Conservation (phyloP, 1,140 invertebrate species). For the Potamilus streckersoni region DNA sequence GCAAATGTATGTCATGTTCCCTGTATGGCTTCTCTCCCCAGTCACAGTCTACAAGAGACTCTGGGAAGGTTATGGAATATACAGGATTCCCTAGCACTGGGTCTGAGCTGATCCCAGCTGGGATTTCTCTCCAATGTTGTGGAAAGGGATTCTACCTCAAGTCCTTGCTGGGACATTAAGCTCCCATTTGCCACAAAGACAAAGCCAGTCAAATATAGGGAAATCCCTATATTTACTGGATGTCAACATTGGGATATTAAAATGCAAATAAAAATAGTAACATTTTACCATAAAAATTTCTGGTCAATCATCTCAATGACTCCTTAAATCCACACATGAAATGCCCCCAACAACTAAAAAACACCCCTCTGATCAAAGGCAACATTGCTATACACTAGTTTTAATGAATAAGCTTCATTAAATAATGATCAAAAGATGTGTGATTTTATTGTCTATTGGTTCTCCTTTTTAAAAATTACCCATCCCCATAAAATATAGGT, state of each 20-base stretch:
- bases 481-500: too few relatives aligned
- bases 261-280: too few relatives aligned
- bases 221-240: conserved; percentile 7
- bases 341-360: too few relatives aligned
- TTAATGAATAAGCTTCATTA: too few relatives aligned
- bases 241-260: conserved; percentile 20
- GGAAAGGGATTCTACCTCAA: conserved; percentile 31
- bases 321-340: too few relatives aligned
- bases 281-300: too few relatives aligned
- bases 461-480: too few relatives aligned
- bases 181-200: conserved; percentile 27
- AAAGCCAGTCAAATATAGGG: conserved; percentile 3
- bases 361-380: too few relatives aligned
- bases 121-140: conserved; percentile 32
- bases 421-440: too few relatives aligned
- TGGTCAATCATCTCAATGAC: too few relatives aligned
- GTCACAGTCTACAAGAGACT: conserved; percentile 24
- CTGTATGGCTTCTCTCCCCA: conserved; percentile 34
- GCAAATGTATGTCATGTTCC: conserved; percentile 7
- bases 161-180: conserved; percentile 22
- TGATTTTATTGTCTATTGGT: too few relatives aligned
- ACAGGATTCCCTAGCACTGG: conserved; percentile 25
- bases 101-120: conserved; percentile 1
- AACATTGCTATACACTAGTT: too few relatives aligned
- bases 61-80: conserved; percentile 34